Conservation (phyloP, 2,888 invertebrate genomes). For the Marasmarcha lunaedactyla region DNA sequence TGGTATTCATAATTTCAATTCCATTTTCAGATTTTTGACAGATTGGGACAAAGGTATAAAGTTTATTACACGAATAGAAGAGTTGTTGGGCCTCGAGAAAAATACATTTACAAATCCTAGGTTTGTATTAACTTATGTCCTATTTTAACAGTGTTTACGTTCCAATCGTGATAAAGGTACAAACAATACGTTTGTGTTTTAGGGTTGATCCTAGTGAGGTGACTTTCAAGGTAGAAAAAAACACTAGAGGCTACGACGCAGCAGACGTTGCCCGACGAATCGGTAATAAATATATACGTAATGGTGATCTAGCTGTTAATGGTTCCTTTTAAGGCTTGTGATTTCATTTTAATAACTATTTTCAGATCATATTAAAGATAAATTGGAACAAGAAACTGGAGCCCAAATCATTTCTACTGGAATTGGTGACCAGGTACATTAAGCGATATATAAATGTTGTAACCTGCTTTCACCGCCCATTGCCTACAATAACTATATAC, state of each 20-base stretch:
- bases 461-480: too few species aligned
- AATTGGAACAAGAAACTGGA: slow-evolving; percentile 75
- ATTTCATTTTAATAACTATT: too few species aligned
- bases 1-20: too few species aligned
- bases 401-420: slow-evolving; percentile 79
- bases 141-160: not conserved
- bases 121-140: slow-evolving; percentile 36
- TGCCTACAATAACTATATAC: too few species aligned
- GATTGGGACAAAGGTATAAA: slow-evolving; percentile 80
- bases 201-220: slow-evolving; percentile 84
- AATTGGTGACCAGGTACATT: slow-evolving; percentile 84
- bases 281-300: slow-evolving; percentile 48
- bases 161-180: not conserved
- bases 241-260: slow-evolving; percentile 74
- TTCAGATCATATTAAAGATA: slow-evolving; percentile 72
- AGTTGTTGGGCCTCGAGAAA: slow-evolving; percentile 75
- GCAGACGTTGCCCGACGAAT: slow-evolving; percentile 75
- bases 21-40: slow-evolving; percentile 50
- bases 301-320: too few species aligned
- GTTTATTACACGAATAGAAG: slow-evolving; percentile 77
- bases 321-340: too few species aligned
- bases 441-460: too few species aligned
- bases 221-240: slow-evolving; percentile 78
- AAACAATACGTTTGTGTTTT: slow-evolving; percentile 25
- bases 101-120: slow-evolving; percentile 73